phyloP scores from a whole-genome alignment of 2,113 vertebrate genomes.

The Anoplopoma fimbria region DNA sequence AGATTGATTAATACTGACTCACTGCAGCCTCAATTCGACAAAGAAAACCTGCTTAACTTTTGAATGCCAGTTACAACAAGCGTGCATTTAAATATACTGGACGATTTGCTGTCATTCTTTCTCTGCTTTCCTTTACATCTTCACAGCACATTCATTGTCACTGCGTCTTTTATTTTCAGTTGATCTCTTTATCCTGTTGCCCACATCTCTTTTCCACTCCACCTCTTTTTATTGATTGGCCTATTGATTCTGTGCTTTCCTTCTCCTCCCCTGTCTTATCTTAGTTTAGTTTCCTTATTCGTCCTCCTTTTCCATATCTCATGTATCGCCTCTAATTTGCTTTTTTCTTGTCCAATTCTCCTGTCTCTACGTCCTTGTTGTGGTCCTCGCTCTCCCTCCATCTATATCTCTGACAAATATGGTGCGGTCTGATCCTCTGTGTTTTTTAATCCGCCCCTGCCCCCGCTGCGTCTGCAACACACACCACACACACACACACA shows the following conservation, averaged over 20 bases:
- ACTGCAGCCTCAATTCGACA: background rate
- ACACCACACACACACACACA: constrained; percentile 21
- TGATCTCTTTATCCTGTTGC: constrained; percentile 16
- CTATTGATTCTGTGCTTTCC: constrained; percentile 18
- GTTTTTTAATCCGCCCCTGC: constrained; percentile 58
- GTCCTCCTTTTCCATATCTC: background rate
- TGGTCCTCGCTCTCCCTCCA: background rate
- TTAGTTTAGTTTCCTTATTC: constrained; percentile 18
- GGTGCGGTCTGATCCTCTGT: constrained; percentile 40
- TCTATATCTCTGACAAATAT: constrained; percentile 31
- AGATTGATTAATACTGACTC: background rate
- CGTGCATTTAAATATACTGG: no score
- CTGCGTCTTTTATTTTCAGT: background rate
- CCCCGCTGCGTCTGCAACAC: constrained; percentile 45
- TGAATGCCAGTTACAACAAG: background rate
- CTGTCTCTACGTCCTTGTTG: background rate
- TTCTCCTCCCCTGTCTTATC: constrained; percentile 15
- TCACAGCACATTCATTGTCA: background rate
- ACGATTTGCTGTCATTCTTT: background rate
- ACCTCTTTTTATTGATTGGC: constrained; percentile 1
- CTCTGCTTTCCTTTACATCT: background rate
- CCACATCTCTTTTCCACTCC: constrained; percentile 3
- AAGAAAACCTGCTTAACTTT: background rate
- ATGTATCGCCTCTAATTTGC: background rate
- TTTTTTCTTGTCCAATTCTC: background rate